Conservation (phyloP, 92 coral and sea anemone species). For the Umimayanthus chanpuru region DNA sequence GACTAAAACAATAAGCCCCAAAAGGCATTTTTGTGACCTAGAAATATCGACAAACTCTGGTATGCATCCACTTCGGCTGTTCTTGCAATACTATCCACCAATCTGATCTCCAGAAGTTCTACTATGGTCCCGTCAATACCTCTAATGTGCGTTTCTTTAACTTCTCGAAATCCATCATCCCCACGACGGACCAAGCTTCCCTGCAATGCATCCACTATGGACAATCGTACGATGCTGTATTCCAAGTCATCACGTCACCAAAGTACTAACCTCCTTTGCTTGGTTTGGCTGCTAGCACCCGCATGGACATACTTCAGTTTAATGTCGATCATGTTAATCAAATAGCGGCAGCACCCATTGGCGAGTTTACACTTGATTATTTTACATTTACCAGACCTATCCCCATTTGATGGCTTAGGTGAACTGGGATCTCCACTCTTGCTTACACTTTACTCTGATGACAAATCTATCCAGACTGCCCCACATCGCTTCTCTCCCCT, state of each 20-base stretch:
- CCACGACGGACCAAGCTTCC: constrained; percentile 54
- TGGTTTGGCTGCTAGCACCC: constrained; percentile 61
- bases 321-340: constrained; percentile 57
- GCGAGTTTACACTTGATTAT: constrained; percentile 55
- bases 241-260: constrained; percentile 58
- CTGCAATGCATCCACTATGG: constrained; percentile 67
- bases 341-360: constrained; percentile 43
- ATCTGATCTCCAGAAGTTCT: constrained; percentile 57
- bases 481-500: constrained; percentile 66
- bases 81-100: constrained; percentile 67
- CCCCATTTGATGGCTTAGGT: constrained; percentile 61
- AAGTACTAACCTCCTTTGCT: constrained; percentile 60
- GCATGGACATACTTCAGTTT: constrained; percentile 58
- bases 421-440: constrained; percentile 50
- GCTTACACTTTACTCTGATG: constrained; percentile 51
- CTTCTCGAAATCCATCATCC: constrained; percentile 60
- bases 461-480: constrained; percentile 61
- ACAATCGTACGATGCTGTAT: constrained; percentile 41
- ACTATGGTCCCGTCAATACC: constrained; percentile 25
- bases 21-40: constrained; percentile 65
- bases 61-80: constrained; percentile 49
- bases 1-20: constrained; percentile 35
- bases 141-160: constrained; percentile 61
- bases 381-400: constrained; percentile 36
- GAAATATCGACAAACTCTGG: constrained; percentile 42